Conservation (phyloP, 1,140 invertebrate species). For the Ganaspis sp. region DNA sequence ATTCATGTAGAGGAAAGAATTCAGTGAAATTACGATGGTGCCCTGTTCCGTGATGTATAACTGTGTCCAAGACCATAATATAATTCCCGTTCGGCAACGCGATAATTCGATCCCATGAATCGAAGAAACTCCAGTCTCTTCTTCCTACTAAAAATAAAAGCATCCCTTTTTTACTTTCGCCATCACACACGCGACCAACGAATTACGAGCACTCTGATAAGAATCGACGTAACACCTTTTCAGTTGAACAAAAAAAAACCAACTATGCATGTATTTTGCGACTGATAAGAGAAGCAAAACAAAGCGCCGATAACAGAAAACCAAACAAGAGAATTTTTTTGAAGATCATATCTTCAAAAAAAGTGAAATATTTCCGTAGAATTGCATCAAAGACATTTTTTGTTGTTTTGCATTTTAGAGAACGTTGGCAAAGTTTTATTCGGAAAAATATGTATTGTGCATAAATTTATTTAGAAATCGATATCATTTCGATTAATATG, state of each 20-base stretch:
- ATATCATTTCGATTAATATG: too few relatives aligned
- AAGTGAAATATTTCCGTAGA: too few relatives aligned
- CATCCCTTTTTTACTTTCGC: slow-evolving; percentile 13
- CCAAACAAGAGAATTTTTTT: too few relatives aligned
- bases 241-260: not conserved
- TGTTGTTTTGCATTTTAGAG: too few relatives aligned
- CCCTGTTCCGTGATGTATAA: not conserved
- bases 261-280: not conserved
- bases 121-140: slow-evolving; percentile 7
- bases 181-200: not conserved
- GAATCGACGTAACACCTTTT: slow-evolving; percentile 7
- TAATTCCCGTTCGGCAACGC: slow-evolving; percentile 6
- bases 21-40: slow-evolving; percentile 14
- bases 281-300: not conserved
- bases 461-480: too few relatives aligned
- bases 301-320: too few relatives aligned
- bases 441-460: too few relatives aligned
- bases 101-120: slow-evolving; percentile 25
- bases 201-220: slow-evolving; percentile 21
- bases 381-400: too few relatives aligned
- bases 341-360: too few relatives aligned
- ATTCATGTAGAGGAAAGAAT: slow-evolving; percentile 26
- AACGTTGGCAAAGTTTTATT: too few relatives aligned
- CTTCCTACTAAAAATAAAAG: not conserved
- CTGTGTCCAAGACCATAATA: slow-evolving; percentile 7